phyloP scores from a whole-genome alignment of 1,140 invertebrate species.

The Brachionus koreanus region DNA sequence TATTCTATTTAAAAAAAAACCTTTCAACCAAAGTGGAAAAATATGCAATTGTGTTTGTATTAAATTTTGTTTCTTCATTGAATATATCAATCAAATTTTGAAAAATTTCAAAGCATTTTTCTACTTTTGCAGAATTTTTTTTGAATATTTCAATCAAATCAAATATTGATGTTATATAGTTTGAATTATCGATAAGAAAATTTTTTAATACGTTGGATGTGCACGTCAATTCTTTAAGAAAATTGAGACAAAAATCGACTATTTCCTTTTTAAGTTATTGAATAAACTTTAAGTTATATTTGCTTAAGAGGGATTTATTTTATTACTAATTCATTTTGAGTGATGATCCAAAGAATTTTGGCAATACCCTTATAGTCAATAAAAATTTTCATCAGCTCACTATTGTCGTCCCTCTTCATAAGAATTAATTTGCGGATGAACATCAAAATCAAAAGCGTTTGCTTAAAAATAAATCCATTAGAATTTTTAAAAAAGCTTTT shows the following conservation, averaged over 20 bases:
- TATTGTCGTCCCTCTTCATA: background rate
- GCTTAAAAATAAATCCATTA: background rate
- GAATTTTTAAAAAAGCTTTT: background rate
- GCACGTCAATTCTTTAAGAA: background rate
- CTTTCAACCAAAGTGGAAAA: background rate
- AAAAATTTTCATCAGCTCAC: background rate
- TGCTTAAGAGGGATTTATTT: background rate
- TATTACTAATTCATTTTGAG: background rate
- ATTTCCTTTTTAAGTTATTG: background rate
- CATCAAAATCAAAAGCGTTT: background rate
- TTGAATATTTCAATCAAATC: background rate
- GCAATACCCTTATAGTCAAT: background rate
- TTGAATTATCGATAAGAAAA: background rate
- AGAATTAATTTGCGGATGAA: background rate
- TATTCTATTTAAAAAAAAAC: background rate
- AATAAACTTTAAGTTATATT: background rate
- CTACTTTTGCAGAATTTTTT: background rate
- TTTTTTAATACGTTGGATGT: background rate
- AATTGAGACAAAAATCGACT: background rate
- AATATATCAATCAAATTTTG: background rate
- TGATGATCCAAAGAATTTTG: background rate
- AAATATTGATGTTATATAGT: background rate
- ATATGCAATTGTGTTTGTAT: background rate
- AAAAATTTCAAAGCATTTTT: background rate
- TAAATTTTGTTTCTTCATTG: background rate